Conservation (phyloP, 2,797 vertebrate genomes). For the Enoplosus armatus region DNA sequence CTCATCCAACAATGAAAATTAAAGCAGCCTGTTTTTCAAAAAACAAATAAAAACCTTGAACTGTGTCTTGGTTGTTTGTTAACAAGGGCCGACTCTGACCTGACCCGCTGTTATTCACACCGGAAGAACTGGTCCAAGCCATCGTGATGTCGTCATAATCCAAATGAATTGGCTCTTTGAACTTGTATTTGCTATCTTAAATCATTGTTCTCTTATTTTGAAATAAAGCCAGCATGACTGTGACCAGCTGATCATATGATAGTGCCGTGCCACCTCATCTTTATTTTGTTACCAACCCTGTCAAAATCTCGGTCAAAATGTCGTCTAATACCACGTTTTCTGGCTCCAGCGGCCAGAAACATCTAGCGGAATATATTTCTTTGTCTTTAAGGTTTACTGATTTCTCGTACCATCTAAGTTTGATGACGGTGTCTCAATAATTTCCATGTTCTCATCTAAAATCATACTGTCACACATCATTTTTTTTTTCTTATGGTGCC, state of each 20-base stretch:
- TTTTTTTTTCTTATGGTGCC: too few species aligned
- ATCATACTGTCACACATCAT: too few species aligned
- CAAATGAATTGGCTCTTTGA: not conserved
- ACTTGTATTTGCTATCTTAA: too few species aligned
- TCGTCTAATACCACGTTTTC: too few species aligned
- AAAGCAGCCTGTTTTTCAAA: slow-evolving; percentile 70
- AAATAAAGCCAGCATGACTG: not conserved
- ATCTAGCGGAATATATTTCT: too few species aligned
- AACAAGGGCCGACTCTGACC: not conserved
- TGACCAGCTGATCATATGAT: not conserved
- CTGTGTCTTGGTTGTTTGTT: slow-evolving; percentile 22
- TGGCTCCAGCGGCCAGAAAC: too few species aligned
- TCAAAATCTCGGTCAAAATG: not conserved
- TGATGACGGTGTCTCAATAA: too few species aligned
- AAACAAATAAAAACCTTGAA: slow-evolving; percentile 7
- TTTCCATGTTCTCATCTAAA: too few species aligned
- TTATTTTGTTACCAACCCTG: not conserved
- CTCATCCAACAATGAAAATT: slow-evolving; percentile 69
- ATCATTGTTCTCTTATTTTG: not conserved
- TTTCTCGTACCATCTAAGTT: too few species aligned
- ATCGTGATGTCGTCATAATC: not conserved
- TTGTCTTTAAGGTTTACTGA: too few species aligned
- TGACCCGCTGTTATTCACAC: not conserved
- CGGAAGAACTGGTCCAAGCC: not conserved
- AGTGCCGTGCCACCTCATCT: not conserved